Percentiles rank a stretch among this genome's conserved stretches.
Evolutionary conservation across 1,140 invertebrate genomes (phyloP).

Genomic region (Portunus trituberculatus): DNA sequence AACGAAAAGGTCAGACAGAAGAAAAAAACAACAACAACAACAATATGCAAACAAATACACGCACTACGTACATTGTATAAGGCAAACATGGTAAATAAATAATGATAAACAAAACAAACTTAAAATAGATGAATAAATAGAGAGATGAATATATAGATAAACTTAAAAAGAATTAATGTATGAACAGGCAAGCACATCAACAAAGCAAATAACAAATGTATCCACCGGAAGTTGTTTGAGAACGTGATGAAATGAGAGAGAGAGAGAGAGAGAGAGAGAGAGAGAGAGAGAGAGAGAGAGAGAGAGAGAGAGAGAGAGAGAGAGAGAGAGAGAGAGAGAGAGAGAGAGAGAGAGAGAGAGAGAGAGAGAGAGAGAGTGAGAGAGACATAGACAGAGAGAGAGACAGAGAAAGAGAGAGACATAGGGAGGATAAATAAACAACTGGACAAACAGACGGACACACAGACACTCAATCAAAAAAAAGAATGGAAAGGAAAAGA

Average conservation of each 20-base stretch:
- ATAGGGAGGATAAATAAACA: background rate
- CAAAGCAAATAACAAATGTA: background rate
- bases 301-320: background rate
- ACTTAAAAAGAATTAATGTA: background rate
- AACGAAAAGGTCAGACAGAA: background rate
- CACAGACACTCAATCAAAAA: background rate
- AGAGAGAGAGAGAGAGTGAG: background rate
- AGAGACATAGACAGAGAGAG: background rate
- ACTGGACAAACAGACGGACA: background rate
- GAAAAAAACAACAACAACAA: no score
- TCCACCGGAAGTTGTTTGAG: background rate
- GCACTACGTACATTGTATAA: no score
- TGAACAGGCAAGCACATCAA: background rate
- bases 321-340: background rate
- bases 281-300: background rate
- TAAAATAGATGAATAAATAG: no score
- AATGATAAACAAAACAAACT: no score
- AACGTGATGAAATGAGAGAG: background rate
- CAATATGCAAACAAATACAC: no score
- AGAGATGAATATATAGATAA: no score
- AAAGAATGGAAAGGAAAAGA: background rate
- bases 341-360: background rate
- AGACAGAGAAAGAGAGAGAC: background rate
- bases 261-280: conserved; percentile 6
- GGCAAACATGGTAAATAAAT: no score